phyloP scores from a whole-genome alignment of 2,888 invertebrate species.

The Bhutanitis thaidina region DNA sequence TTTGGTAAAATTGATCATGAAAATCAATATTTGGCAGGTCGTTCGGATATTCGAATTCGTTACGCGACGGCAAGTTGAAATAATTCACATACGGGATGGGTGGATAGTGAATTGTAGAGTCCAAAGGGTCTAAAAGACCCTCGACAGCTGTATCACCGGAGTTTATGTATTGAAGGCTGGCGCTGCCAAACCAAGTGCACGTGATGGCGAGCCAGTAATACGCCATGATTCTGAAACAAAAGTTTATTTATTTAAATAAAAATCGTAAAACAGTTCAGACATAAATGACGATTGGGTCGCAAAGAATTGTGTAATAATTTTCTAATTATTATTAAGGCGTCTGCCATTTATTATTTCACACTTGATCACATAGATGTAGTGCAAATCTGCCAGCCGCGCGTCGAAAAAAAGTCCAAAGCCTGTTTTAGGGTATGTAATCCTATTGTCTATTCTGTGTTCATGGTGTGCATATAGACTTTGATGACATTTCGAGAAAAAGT shows the following conservation, averaged over 20 bases:
- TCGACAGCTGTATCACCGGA: constrained; percentile 41
- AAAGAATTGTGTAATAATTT: too few species aligned
- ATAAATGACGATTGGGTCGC: too few species aligned
- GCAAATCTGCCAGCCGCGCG: too few species aligned
- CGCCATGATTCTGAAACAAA: constrained; percentile 62
- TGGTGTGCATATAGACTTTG: too few species aligned
- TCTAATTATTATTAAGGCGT: too few species aligned
- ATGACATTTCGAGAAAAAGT: too few species aligned
- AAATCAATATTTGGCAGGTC: constrained; percentile 25
- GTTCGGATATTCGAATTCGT: constrained; percentile 34
- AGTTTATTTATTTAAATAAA: not conserved
- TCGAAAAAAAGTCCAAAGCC: too few species aligned
- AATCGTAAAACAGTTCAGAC: too few species aligned
- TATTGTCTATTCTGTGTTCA: too few species aligned
- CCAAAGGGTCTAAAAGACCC: constrained; percentile 38
- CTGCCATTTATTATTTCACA: too few species aligned
- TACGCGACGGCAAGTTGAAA: constrained; percentile 38
- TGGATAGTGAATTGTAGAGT: constrained; percentile 40
- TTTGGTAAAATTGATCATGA: constrained; percentile 32
- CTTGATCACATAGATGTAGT: too few species aligned
- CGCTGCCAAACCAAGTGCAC: constrained; percentile 58
- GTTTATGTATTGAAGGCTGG: constrained; percentile 61
- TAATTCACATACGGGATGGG: constrained; percentile 45
- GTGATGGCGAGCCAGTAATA: constrained; percentile 60
- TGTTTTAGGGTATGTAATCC: too few species aligned